Base-by-base conservation (phyloP, 2,113 vertebrate species). In the Drymodes brunneopygia region DNA sequence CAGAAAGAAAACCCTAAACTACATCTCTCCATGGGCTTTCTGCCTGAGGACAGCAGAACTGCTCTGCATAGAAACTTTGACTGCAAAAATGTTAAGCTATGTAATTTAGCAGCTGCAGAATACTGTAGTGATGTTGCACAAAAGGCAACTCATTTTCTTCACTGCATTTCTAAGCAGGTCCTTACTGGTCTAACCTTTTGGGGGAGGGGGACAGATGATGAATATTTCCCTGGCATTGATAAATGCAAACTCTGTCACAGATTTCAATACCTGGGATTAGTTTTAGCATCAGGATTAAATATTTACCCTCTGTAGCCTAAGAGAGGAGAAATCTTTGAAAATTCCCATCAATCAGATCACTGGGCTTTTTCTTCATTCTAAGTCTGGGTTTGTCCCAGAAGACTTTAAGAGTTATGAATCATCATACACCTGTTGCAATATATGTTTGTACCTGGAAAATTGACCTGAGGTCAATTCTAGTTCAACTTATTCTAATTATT, bases 201-300 rank as follows among this genome's bases (percentile, higher is more conserved):
- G 4, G 2, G 42, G n/a, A 18, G 12, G 13, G 6, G 1, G 1
- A 15, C 5, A 29, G 20, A 66, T 45, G 44, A 78, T 27, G 27
- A 20, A 66, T 90, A 86, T 73, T 86, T 80, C n/a, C 62, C 15
- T 61, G 25, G 16, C 20, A 70, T 9, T 57, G 51, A 65, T 54
- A 54, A 84, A 75, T 69, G 47, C 29, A 70, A 78, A 73, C 18
- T 73, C 60, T 94, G 58, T 7, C 50, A 70, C 42, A 50, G 28
- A 85, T 54, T 60, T 75, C 83, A 92, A 53, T 65, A 51, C 10
- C 48, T 77, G 9, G 23, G 19, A 66, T 86, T 88, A 81, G 58
- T 82, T 94, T 86, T 69, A 92, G 57, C 42, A 47, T 74, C 51
- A 16, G 33, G 60, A 42, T 94, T 82, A 83, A 90, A 54, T 50